phyloP scores from a whole-genome alignment of 2,113 vertebrate species.

The Gallinago media region DNA sequence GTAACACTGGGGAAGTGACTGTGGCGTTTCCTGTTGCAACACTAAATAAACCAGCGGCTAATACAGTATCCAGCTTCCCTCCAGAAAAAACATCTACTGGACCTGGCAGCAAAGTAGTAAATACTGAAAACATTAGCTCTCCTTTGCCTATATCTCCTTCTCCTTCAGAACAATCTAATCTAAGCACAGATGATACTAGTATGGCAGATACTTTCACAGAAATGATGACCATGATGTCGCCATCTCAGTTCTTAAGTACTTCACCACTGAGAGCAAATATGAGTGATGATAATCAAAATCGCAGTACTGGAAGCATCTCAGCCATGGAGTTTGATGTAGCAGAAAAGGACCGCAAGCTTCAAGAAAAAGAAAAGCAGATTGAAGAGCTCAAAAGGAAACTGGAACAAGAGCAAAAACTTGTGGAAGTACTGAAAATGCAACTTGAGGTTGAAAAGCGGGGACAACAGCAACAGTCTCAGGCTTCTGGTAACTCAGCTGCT shows the following conservation, averaged over 20 bases:
- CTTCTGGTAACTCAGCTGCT: not conserved
- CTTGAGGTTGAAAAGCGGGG: slow-evolving; percentile 93
- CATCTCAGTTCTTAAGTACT: slow-evolving; percentile 68
- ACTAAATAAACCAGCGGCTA: slow-evolving; percentile 58
- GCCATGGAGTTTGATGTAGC: slow-evolving; percentile 75
- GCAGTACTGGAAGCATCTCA: slow-evolving; percentile 50
- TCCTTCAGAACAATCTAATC: slow-evolving; percentile 82
- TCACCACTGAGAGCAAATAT: slow-evolving; percentile 64
- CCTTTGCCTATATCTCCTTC: slow-evolving; percentile 88
- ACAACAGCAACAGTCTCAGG: slow-evolving; percentile 70
- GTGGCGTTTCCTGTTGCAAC: slow-evolving; percentile 68
- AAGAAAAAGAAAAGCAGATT: slow-evolving; percentile 97
- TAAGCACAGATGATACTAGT: slow-evolving; percentile 82
- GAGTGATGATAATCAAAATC: slow-evolving; percentile 75
- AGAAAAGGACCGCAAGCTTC: slow-evolving; percentile 90
- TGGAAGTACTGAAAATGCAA: slow-evolving; percentile 96
- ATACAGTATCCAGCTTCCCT: slow-evolving; percentile 49
- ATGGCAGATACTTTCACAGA: slow-evolving; percentile 79
- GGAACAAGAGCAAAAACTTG: slow-evolving; percentile 94
- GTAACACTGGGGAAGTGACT: slow-evolving; percentile 68
- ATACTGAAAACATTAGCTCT: slow-evolving; percentile 72
- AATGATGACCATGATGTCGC: slow-evolving; percentile 76
- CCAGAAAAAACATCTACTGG: slow-evolving; percentile 63
- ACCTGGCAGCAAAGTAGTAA: slow-evolving; percentile 48
- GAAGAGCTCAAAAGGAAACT: slow-evolving; percentile 94